Evolutionary conservation across 1,140 invertebrate species (phyloP), one percentile per base, ranked within the genome.

Genomic region (Camponotus vicinus): DNA sequence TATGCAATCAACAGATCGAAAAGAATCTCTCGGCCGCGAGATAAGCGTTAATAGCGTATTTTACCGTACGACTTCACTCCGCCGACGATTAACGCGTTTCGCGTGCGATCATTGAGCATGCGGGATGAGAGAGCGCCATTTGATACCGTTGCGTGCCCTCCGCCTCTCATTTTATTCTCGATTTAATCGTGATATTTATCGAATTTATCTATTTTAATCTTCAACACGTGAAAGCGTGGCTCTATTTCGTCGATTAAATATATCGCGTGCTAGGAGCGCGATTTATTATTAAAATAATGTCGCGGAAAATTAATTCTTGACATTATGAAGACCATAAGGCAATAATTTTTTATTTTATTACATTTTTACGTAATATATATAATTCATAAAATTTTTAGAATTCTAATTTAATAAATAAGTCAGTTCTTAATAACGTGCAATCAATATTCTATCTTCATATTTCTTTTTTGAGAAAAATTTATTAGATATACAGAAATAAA

Each of bases 141-240:
- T 40, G 40, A 83, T 83, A 83, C 79, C 79, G 79, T 83, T 83
- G 79, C 79, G 21, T 73, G 79, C 79, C 79, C 79, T 73, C 27
- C 66, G 52, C 37, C 55, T 57, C 52, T 59, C 55, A 5, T 52
- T 83, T 83, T 73, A 83, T 73, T 82, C 79, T 73, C 69, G 13
- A 11, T 52, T 42, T 27, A 27, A 27, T 27, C 27, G 27, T 27
- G 40, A 75, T 83, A 83, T 83, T 83, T 83, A 83, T 83, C 79
- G 55, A 75, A 83, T 83, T 83, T 73, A 73, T 83, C 79, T 83
- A 73, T 83, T 69, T 45, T 82, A 59, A 82, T 27, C 37, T 67
- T 32, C 64, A 55, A 66, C 66, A 49, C 5, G 21, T 40, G 21
- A 40, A 82, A 71, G 21, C 66, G 37, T 18, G 27, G 37, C 37